phyloP scores from a whole-genome alignment of 2,113 vertebrate genomes.

The Ramphastos sulfuratus region DNA sequence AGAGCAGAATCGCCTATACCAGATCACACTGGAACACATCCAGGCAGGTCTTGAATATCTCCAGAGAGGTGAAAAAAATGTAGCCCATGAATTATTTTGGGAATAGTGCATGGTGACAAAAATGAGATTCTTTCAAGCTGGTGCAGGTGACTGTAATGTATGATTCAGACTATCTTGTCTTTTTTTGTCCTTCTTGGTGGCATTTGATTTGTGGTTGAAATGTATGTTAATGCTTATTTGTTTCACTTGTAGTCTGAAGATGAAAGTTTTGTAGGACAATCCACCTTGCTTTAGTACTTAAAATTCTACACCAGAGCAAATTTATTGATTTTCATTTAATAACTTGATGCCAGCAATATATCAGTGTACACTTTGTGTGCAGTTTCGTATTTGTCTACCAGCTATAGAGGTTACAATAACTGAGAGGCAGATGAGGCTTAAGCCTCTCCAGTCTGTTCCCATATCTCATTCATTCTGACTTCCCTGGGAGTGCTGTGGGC shows the following conservation, averaged over 20 bases:
- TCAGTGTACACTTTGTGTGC: not conserved
- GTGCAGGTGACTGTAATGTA: fast-evolving
- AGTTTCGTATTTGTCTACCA: not conserved
- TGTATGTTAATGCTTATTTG: not conserved
- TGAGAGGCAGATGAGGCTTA: not conserved
- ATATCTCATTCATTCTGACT: not conserved
- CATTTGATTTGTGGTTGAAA: not conserved
- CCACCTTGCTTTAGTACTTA: not conserved
- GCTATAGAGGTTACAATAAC: not conserved
- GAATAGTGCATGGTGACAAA: not conserved
- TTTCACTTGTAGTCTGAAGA: not conserved
- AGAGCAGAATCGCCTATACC: no score
- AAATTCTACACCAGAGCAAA: not conserved
- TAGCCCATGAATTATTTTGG: not conserved
- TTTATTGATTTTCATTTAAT: not conserved
- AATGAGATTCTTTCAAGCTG: not conserved
- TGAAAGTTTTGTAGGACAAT: not conserved
- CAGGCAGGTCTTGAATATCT: no score
- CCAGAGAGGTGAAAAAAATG: no score
- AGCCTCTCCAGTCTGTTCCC: not conserved
- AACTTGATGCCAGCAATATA: not conserved
- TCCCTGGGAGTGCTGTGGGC: not conserved
- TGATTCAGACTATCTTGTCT: fast-evolving
- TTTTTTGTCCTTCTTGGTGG: not conserved
- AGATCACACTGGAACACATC: no score